Conservation (phyloP, 2,113 vertebrate genomes). For the Edolisoma coerulescens region DNA sequence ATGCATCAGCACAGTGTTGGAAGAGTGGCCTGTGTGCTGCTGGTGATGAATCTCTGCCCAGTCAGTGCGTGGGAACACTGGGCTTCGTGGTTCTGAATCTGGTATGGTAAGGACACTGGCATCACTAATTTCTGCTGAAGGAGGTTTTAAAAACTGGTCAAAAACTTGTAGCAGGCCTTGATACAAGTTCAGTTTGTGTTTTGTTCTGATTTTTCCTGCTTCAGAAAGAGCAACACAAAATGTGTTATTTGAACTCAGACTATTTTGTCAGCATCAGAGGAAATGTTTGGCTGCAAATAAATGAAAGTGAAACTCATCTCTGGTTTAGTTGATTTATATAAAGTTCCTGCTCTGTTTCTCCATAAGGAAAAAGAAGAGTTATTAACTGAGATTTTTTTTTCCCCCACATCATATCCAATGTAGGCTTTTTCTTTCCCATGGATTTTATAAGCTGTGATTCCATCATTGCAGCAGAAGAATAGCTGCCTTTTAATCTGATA, state of each 20-base stretch:
- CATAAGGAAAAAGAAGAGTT: background rate
- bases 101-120: background rate
- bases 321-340: background rate
- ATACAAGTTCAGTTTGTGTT: background rate
- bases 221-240: background rate
- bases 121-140: background rate
- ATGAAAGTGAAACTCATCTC: background rate
- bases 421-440: background rate
- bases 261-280: background rate
- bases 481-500: background rate
- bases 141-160: background rate
- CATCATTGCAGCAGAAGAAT: background rate
- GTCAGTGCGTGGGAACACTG: background rate
- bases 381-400: background rate
- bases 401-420: background rate
- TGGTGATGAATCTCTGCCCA: background rate
- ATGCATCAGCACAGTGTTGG: background rate
- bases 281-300: background rate
- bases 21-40: background rate
- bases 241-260: background rate
- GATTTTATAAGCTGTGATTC: background rate
- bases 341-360: background rate
- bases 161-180: background rate
- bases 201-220: background rate
- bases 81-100: background rate